Conservation (phyloP, 1,140 invertebrate genomes). For the Nylanderia fulva region DNA sequence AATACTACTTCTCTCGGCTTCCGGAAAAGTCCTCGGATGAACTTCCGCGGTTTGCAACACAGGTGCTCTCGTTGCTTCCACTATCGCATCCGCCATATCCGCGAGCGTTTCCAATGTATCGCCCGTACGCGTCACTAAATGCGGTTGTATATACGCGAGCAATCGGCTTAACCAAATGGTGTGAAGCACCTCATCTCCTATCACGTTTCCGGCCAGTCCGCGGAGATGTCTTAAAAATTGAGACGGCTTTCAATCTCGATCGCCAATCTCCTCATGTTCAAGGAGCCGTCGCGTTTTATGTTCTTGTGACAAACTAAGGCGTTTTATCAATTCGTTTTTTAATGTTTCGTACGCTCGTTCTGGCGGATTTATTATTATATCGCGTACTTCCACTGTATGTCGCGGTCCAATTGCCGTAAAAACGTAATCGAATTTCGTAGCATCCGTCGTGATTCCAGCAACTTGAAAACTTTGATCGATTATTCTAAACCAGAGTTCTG, state of each 20-base stretch:
- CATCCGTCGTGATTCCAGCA: conserved; percentile 62
- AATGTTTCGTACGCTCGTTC: conserved; percentile 20
- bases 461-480: conserved; percentile 63
- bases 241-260: conserved; percentile 31
- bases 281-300: conserved; percentile 68
- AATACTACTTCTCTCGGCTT: too few relatives aligned
- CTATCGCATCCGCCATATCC: conserved; percentile 82
- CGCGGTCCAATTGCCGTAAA: not conserved
- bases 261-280: conserved; percentile 73
- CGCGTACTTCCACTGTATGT: conserved; percentile 46
- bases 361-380: conserved; percentile 41
- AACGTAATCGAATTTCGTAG: conserved; percentile 69
- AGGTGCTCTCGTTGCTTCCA: conserved; percentile 67
- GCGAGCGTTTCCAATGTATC: conserved; percentile 68
- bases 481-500: conserved; percentile 61
- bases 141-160: conserved; percentile 20
- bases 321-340: conserved; percentile 71
- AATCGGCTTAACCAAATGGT: not conserved
- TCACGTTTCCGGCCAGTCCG: conserved; percentile 19
- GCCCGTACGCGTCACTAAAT: conserved; percentile 47
- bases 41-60: too few relatives aligned
- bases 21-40: too few relatives aligned
- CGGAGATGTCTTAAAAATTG: conserved; percentile 48
- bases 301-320: conserved; percentile 70
- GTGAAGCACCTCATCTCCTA: not conserved